Evolutionary conservation across 2,888 invertebrate genomes (phyloP), one percentile per base, ranked within the genome.

Genomic region (Meteorus colon): DNA sequence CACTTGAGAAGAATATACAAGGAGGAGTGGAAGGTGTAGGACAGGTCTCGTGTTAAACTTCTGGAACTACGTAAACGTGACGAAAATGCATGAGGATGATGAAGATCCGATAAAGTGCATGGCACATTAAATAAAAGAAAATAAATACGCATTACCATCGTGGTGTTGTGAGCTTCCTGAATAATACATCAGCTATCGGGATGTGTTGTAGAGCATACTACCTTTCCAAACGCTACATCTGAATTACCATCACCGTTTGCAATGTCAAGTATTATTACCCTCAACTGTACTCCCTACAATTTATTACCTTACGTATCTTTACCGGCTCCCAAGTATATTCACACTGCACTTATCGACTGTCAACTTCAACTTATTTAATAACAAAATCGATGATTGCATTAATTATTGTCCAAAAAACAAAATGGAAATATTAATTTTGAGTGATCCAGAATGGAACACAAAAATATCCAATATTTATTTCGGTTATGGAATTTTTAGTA

Each of bases 311-410:
- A 8, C 6, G 55, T 55, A 55, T 24, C 10, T 74, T 76, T 78
- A 75, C 80, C 80, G 76, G 77, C 76, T 73, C 6, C 70, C 51
- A 73, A 74, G 62, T 29, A 19, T 19, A 55, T 19, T 19, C 55
- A n/a, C n/a, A 34, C 16, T 63, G 63, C 48, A 48, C 8, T 74
- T 74, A 74, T 74, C 74, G 74, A 69, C 74, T 31, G 74, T 34
- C 67, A 55, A 41, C 31, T 71, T 60, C 0, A 29, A 71, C 41
- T 71, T 62, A 71, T 68, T 68, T 16, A 16, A 62, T 3, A 29
- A 60, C 29, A 62, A 29, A 27, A 27, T n/a, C n/a, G 48, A 4
- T 48, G 55, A 55, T 4, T 24, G 4, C 19, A 19, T 55, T 19
- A 8, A 48, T 8, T 48, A 48, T 6, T 55, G 2, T 34, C 34